Evolutionary conservation across 2,797 vertebrate genomes (phyloP).

Genomic region (Argentina silus): DNA sequence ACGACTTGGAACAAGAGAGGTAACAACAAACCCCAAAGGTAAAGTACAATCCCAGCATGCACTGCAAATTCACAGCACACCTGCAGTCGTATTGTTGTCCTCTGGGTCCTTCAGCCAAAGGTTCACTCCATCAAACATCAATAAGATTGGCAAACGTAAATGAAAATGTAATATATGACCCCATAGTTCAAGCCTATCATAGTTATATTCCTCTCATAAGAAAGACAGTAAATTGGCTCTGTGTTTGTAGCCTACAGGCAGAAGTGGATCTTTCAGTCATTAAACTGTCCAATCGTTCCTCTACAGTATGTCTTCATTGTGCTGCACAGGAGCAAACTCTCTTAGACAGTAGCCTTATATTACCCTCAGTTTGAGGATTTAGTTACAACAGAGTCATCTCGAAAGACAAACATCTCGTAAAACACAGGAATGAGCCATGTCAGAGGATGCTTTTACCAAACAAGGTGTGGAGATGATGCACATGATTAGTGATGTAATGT

Average conservation of each 20-base stretch:
- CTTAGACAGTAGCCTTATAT: slow-evolving; percentile 30
- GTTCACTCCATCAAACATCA: slow-evolving; percentile 41
- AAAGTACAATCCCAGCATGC: slow-evolving; percentile 37
- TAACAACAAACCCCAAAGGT: slow-evolving; percentile 35
- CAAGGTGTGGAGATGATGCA: not conserved
- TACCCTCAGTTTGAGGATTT: slow-evolving; percentile 36
- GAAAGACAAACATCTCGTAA: slow-evolving; percentile 6
- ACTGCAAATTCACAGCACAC: slow-evolving; percentile 53
- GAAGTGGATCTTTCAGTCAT: slow-evolving; percentile 45
- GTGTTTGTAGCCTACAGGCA: slow-evolving; percentile 51
- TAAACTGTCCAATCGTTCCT: slow-evolving; percentile 52
- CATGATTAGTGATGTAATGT: no score
- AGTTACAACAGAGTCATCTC: slow-evolving; percentile 44
- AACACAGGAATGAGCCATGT: slow-evolving; percentile 6
- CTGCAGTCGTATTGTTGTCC: slow-evolving; percentile 59
- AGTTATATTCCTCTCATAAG: slow-evolving; percentile 38
- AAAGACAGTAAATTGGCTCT: slow-evolving; percentile 47
- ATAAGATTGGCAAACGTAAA: slow-evolving; percentile 23
- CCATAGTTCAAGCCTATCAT: slow-evolving; percentile 31
- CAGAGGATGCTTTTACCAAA: no score
- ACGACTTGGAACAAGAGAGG: slow-evolving; percentile 49
- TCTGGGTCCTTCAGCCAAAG: slow-evolving; percentile 37
- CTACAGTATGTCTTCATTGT: slow-evolving; percentile 25
- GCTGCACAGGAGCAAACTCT: slow-evolving; percentile 50
- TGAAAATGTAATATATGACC: slow-evolving; percentile 28